Evolutionary conservation across 2,113 vertebrate genomes (phyloP).

Genomic region (Perca fluviatilis): DNA sequence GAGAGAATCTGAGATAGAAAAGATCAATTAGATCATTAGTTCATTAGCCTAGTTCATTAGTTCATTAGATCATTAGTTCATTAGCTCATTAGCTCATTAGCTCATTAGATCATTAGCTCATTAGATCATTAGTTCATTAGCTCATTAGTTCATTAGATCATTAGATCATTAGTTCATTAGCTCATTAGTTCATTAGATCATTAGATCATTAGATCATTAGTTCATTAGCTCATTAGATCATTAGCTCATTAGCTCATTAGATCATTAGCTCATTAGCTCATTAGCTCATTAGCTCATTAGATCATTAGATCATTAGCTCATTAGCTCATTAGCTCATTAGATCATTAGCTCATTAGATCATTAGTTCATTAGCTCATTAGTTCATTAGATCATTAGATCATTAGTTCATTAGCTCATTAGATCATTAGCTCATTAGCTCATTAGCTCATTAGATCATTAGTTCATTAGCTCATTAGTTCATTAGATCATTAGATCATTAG

Average conservation of each 20-base stretch:
- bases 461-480: fast-evolving
- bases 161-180: not conserved
- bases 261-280: not conserved
- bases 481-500: not conserved
- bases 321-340: not conserved
- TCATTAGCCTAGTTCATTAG: not conserved
- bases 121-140: not conserved
- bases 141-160: not conserved
- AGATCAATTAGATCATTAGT: not conserved
- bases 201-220: not conserved
- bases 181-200: not conserved
- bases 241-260: not conserved
- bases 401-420: not conserved
- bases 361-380: not conserved
- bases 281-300: no score
- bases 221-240: fast-evolving
- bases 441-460: no score
- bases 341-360: not conserved
- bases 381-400: fast-evolving
- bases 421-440: fast-evolving
- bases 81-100: not conserved
- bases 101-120: fast-evolving
- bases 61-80: not conserved
- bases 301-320: no score
- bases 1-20: conserved; percentile 83